A percentile compares a stretch with the other conserved stretches of the same genome.
Evolutionary conservation across 2,888 invertebrate species (phyloP).

Genomic region (Callinectes sapidus): DNA sequence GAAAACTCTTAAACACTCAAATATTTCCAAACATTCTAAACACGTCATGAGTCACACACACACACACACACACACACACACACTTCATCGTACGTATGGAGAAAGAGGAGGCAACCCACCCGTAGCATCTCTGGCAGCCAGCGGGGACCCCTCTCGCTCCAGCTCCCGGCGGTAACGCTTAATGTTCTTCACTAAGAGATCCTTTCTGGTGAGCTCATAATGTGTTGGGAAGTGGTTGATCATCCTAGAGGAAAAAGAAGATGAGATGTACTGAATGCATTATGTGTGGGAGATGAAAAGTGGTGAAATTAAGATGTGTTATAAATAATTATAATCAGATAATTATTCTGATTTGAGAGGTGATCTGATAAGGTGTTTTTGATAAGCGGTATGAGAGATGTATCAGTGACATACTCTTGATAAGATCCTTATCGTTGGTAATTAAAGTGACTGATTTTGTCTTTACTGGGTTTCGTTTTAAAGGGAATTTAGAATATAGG

Average conservation of each 20-base stretch:
- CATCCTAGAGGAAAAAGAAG: conserved; percentile 79
- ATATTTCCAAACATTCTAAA: too few relatives aligned
- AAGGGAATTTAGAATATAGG: too few relatives aligned
- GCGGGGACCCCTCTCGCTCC: conserved; percentile 90
- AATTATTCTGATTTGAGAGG: neutral
- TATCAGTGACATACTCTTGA: too few relatives aligned
- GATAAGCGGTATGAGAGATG: too few relatives aligned
- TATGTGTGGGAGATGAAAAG: neutral
- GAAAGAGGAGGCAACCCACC: neutral
- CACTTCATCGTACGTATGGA: neutral
- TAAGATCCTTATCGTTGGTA: too few relatives aligned
- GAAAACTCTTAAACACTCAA: too few relatives aligned
- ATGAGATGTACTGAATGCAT: neutral
- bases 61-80: neutral
- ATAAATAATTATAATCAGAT: too few relatives aligned
- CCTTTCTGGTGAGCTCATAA: conserved; percentile 95
- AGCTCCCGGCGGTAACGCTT: conserved; percentile 94
- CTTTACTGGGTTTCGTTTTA: too few relatives aligned
- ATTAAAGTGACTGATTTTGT: too few relatives aligned
- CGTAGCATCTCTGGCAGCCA: conserved; percentile 86
- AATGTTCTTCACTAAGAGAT: conserved; percentile 95
- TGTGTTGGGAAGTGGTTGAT: conserved; percentile 98
- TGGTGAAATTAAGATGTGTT: neutral
- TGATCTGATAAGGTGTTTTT: too few relatives aligned
- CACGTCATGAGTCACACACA: neutral